These are phyloP conservation scores for Lerista edwardsae DNA, from an alignment of 2,797 vertebrate species.

Conservation along the genomic window DNA sequence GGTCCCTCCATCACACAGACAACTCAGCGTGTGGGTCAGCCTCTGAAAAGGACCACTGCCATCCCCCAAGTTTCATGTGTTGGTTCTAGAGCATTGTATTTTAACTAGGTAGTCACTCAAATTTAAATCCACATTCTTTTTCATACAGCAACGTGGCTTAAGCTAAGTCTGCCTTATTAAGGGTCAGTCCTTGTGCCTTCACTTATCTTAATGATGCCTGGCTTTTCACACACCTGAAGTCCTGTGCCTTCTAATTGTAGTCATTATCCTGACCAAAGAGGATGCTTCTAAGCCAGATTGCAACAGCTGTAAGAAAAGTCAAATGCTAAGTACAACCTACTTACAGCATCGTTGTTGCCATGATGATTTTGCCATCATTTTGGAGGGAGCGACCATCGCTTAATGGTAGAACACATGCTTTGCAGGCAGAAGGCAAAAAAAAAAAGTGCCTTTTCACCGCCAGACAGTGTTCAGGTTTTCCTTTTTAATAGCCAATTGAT, in stretches of 20 bases:
- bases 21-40: not conserved
- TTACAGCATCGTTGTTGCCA: not conserved
- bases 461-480: not conserved
- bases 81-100: no score
- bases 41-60: not conserved
- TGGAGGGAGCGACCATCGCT: no score
- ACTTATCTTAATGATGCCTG: not conserved
- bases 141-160: no score
- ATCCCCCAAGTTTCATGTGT: not conserved
- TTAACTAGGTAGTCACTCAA: no score
- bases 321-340: not conserved
- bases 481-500: not conserved
- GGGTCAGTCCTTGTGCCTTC: slow-evolving; percentile 29
- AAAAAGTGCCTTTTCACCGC: not conserved
- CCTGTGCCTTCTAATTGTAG: not conserved
- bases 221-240: not conserved
- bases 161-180: not conserved
- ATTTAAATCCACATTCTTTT: no score
- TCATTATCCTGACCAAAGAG: not conserved
- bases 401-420: no score
- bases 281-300: not conserved
- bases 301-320: not conserved
- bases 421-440: not conserved
- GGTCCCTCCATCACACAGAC: not conserved
- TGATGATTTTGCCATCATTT: not conserved